Evolutionary conservation across 2,113 vertebrate genomes (phyloP).

Genomic region (Apodemus sylvaticus): DNA sequence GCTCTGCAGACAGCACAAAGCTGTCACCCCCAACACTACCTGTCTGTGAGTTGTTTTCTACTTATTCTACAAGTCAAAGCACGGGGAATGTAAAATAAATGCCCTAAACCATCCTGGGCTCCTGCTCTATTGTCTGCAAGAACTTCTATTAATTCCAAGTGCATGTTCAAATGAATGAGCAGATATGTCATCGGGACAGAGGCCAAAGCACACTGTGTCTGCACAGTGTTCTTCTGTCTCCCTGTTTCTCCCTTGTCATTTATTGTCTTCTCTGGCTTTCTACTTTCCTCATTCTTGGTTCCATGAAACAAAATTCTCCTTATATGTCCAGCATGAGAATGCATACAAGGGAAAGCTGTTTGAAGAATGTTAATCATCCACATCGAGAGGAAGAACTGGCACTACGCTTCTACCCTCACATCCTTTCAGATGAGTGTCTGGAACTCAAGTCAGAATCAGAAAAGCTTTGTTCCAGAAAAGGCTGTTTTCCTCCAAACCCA

Average conservation of each 20-base stretch:
- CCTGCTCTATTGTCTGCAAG: constrained; percentile 49
- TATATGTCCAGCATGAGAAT: background rate
- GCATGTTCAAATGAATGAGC: constrained; percentile 70
- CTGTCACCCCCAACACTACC: constrained; percentile 20
- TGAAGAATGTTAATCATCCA: background rate
- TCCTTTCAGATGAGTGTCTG: background rate
- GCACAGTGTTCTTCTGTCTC: background rate
- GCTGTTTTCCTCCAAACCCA: background rate
- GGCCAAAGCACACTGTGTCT: background rate
- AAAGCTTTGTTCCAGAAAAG: constrained; percentile 17
- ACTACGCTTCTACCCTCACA: background rate
- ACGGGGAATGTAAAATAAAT: constrained; percentile 52
- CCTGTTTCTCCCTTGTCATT: constrained; percentile 53
- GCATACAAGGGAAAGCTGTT: background rate
- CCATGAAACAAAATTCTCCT: constrained; percentile 37
- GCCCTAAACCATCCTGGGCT: constrained; percentile 12
- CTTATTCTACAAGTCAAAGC: constrained; percentile 53
- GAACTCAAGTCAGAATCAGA: background rate
- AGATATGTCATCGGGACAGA: constrained; percentile 56
- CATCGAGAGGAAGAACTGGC: background rate
- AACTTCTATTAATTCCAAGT: constrained; percentile 66
- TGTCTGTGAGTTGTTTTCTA: constrained; percentile 63
- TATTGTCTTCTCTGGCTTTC: constrained; percentile 39
- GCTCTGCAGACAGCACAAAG: constrained; percentile 42
- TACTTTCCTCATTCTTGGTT: constrained; percentile 11